Conservation (phyloP, 2,113 vertebrate genomes). For the Phrynosoma blainvillii region DNA sequence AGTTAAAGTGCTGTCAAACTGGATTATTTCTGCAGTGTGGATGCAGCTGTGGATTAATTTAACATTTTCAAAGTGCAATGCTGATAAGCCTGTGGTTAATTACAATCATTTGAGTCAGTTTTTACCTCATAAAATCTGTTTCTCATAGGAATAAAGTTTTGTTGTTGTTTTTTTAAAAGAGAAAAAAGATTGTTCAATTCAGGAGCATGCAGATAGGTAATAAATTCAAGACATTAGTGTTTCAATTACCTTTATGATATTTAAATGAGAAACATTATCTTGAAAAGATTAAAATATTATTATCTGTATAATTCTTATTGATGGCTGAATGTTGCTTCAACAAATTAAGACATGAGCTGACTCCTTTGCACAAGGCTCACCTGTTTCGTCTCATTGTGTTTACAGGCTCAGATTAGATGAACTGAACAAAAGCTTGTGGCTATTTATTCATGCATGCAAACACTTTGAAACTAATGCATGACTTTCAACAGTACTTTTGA, state of each 20-base stretch:
- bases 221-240: constrained; percentile 53
- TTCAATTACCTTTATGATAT: constrained; percentile 59
- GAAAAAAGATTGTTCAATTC: constrained; percentile 47
- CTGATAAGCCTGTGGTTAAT: constrained; percentile 32
- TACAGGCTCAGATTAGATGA: constrained; percentile 67
- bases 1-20: no score
- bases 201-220: constrained; percentile 34
- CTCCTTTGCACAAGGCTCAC: constrained; percentile 63
- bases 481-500: constrained; percentile 46
- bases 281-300: constrained; percentile 60
- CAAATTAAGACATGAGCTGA: constrained; percentile 56
- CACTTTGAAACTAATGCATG: constrained; percentile 64
- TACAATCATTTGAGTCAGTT: constrained; percentile 45
- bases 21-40: no score
- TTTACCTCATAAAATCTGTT: constrained; percentile 24
- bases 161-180: constrained; percentile 19
- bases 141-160: constrained; percentile 12
- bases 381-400: constrained; percentile 66
- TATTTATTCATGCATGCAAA: constrained; percentile 71
- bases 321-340: constrained; percentile 61
- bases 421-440: constrained; percentile 61
- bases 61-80: neutral
- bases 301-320: constrained; percentile 46
- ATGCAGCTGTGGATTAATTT: neutral
- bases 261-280: constrained; percentile 47